Conservation (phyloP, 2,113 vertebrate species). For the Hiodon tergisus region DNA sequence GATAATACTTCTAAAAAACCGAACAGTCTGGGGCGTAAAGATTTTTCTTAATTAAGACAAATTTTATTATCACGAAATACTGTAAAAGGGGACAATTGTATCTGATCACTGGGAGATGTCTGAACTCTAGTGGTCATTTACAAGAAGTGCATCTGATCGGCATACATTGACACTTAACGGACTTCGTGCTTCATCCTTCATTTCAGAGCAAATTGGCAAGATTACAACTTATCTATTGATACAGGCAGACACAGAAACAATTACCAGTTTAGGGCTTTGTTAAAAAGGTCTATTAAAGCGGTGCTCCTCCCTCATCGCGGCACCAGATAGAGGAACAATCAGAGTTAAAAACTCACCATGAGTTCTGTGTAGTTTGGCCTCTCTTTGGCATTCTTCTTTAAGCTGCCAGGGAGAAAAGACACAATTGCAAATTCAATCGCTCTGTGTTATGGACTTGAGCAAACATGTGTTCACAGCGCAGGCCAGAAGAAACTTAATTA, state of each 20-base stretch:
- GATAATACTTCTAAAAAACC: background rate
- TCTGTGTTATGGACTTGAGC: background rate
- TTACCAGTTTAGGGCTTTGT: too few species aligned
- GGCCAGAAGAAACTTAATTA: conserved; percentile 8
- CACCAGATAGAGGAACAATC: background rate
- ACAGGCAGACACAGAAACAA: background rate
- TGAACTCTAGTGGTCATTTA: conserved; percentile 33
- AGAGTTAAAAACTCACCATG: conserved; percentile 75
- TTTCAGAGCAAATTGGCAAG: too few species aligned
- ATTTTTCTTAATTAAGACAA: background rate
- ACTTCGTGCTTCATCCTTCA: too few species aligned
- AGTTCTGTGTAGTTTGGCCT: conserved; percentile 92
- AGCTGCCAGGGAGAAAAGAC: conserved; percentile 63
- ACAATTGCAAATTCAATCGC: conserved; percentile 16
- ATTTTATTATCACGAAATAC: background rate
- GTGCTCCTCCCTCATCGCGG: conserved; percentile 3
- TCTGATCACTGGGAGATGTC: conserved; percentile 1
- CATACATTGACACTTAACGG: too few species aligned
- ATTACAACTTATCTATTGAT: too few species aligned
- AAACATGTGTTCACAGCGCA: too few species aligned
- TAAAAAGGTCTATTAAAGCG: background rate
- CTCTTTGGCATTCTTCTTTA: conserved; percentile 98
- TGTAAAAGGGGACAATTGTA: too few species aligned
- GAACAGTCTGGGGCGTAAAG: background rate
- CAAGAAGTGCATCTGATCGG: background rate